These are phyloP conservation scores for Drosophila biarmipes DNA, from an alignment of 1,140 invertebrate genomes.

Conservation along the genomic window DNA sequence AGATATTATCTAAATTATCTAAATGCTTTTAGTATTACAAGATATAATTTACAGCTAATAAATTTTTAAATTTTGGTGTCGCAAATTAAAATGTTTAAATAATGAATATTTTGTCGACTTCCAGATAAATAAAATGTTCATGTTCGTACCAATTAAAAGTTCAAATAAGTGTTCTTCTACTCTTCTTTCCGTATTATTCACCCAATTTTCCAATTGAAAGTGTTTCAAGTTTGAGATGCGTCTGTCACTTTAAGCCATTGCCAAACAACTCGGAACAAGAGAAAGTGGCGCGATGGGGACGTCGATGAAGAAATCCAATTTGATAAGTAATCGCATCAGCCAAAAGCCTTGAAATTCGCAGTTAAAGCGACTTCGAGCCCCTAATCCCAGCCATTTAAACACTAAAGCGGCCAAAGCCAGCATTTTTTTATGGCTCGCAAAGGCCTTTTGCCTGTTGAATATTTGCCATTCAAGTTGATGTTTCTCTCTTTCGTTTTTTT, in stretches of 20 bases:
- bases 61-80: too few species aligned
- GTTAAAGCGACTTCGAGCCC: slow-evolving; percentile 30
- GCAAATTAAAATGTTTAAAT: not conserved
- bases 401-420: slow-evolving; percentile 26
- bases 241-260: slow-evolving; percentile 31
- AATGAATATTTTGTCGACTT: not conserved
- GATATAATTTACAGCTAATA: too few species aligned
- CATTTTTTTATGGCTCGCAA: slow-evolving; percentile 19
- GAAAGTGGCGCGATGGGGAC: not conserved
- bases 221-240: slow-evolving; percentile 4
- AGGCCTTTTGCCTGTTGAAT: slow-evolving; percentile 47
- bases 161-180: not conserved
- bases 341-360: slow-evolving; percentile 44
- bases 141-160: not conserved
- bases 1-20: too few species aligned
- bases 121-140: not conserved
- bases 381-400: slow-evolving; percentile 48
- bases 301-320: slow-evolving; percentile 48
- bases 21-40: too few species aligned
- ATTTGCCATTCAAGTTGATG: slow-evolving; percentile 18
- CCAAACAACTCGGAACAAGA: slow-evolving; percentile 21
- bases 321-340: slow-evolving; percentile 52
- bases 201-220: slow-evolving; percentile 1
- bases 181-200: not conserved
- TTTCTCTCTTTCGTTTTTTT: slow-evolving; percentile 13